Conservation (phyloP, 2,113 vertebrate species). For the Microcebus ravelobensis region DNA sequence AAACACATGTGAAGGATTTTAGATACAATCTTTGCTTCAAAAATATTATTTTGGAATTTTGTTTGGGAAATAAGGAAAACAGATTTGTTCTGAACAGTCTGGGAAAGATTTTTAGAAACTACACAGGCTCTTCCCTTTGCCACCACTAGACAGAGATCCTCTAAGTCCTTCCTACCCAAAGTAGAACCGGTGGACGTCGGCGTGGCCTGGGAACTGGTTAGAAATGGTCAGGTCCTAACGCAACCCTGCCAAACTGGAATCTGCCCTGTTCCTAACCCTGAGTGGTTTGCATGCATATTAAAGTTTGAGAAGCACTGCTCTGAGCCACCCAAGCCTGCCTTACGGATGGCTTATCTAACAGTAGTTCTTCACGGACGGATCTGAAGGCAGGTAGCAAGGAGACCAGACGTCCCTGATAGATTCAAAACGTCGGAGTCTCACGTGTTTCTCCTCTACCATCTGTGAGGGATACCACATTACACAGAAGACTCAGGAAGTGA, state of each 20-base stretch:
- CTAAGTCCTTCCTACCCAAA: not conserved
- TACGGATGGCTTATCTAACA: not conserved
- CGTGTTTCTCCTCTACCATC: not conserved
- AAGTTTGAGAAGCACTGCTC: not conserved
- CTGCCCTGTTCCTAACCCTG: not conserved
- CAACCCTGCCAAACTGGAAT: not conserved
- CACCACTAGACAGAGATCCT: not conserved
- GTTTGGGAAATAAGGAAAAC: not conserved
- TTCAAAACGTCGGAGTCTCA: not conserved
- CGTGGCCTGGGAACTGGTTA: not conserved
- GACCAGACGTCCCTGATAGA: not conserved
- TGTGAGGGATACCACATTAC: conserved; percentile 46
- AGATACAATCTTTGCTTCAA: conserved; percentile 12
- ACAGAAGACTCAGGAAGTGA: conserved; percentile 11
- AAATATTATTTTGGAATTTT: not conserved
- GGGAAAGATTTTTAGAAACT: conserved; percentile 26
- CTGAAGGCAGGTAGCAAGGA: not conserved
- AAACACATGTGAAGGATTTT: not conserved
- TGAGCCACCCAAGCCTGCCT: not conserved
- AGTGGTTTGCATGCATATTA: not conserved
- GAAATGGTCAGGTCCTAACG: not conserved
- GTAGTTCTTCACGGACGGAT: not conserved
- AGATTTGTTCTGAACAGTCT: not conserved
- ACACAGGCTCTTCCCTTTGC: not conserved
- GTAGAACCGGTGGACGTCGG: not conserved